Evolutionary conservation across 2,888 invertebrate species (phyloP).

Genomic region (Ptychoptera contaminata): DNA sequence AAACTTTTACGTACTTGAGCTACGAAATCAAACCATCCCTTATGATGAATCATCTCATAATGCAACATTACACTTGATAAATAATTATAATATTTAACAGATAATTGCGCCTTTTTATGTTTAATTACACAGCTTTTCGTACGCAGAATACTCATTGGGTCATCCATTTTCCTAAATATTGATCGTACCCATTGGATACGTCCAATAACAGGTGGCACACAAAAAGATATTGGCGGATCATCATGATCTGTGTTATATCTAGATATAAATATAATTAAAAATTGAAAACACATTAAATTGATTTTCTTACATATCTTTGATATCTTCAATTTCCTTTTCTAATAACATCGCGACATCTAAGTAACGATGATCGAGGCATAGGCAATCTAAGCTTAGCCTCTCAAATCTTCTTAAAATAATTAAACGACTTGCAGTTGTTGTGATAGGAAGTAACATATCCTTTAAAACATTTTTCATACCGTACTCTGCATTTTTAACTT

Average conservation of each 20-base stretch:
- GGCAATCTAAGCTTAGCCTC: conserved; percentile 50
- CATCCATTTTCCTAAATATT: conserved; percentile 52
- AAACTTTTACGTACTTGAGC: conserved; percentile 44
- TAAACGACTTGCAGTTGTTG: conserved; percentile 34
- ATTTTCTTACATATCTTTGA: conserved; percentile 44
- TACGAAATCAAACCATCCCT: conserved; percentile 62
- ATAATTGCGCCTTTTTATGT: conserved; percentile 52
- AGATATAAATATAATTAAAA: neutral
- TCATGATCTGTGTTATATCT: conserved; percentile 64
- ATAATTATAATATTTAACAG: conserved; percentile 63
- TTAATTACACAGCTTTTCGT: conserved; percentile 31
- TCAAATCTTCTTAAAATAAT: conserved; percentile 45
- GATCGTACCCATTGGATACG: conserved; percentile 72
- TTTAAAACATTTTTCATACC: conserved; percentile 58
- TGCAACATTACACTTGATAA: conserved; percentile 64
- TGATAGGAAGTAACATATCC: conserved; percentile 29
- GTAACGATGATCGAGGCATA: conserved; percentile 60
- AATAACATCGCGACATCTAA: conserved; percentile 50
- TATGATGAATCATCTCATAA: conserved; percentile 69
- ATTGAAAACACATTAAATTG: neutral
- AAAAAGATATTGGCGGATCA: conserved; percentile 52
- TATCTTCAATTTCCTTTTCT: conserved; percentile 48
- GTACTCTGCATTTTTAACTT: conserved; percentile 51
- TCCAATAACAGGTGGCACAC: conserved; percentile 66
- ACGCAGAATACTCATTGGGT: conserved; percentile 43